Evolutionary conservation across 2,888 invertebrate genomes (phyloP).

Genomic region (Sesia bembeciformis): DNA sequence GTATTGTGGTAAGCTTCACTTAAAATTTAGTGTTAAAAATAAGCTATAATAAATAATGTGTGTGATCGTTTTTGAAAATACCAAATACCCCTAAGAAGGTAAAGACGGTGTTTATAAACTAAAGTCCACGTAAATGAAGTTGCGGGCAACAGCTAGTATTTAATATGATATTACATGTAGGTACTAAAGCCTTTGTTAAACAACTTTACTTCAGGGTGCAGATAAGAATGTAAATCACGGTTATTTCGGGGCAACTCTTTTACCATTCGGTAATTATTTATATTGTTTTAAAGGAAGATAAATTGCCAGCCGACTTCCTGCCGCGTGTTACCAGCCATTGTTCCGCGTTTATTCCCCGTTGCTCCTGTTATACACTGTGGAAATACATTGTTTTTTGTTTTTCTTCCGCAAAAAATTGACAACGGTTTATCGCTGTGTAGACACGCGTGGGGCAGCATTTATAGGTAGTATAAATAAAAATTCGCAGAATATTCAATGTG

Average conservation of each 20-base stretch:
- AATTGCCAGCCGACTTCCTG: conserved; percentile 22
- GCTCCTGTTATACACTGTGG: conserved; percentile 14
- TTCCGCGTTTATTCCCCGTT: conserved; percentile 19
- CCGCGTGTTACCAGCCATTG: conserved; percentile 22
- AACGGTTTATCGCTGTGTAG: too few relatives aligned
- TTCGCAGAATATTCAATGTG: too few relatives aligned
- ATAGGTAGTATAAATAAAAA: too few relatives aligned
- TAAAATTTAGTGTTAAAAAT: too few relatives aligned
- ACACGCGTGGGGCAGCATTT: too few relatives aligned
- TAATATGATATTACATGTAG: not conserved
- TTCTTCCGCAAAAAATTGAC: not conserved
- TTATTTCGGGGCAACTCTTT: conserved; percentile 14
- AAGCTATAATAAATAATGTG: too few relatives aligned
- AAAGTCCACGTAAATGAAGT: too few relatives aligned
- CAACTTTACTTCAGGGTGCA: not conserved
- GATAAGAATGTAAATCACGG: not conserved
- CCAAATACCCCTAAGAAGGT: too few relatives aligned
- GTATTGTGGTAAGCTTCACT: too few relatives aligned
- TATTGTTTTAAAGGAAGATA: conserved; percentile 19
- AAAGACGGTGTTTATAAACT: too few relatives aligned
- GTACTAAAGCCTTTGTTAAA: not conserved
- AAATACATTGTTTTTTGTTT: conserved; percentile 7
- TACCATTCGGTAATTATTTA: conserved; percentile 16
- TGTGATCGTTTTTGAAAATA: too few relatives aligned
- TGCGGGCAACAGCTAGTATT: too few relatives aligned